A percentile compares a stretch with the other conserved stretches of the same genome.
These are phyloP conservation scores for Enteromius paludinosus DNA, from an alignment of 2,797 vertebrate species.

Conservation along the genomic window DNA sequence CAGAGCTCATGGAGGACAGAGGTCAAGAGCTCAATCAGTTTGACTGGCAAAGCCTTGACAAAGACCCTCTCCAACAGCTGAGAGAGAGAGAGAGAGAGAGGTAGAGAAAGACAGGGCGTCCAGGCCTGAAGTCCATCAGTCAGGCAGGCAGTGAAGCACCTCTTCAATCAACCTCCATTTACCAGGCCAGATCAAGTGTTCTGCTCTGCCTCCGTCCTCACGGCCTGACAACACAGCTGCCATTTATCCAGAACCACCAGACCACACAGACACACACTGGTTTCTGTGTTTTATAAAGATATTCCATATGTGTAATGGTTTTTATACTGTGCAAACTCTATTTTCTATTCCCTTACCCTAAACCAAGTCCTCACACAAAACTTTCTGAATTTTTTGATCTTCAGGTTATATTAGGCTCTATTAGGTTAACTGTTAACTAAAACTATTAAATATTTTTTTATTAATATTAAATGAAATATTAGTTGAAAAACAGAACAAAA, in stretches of 20 bases:
- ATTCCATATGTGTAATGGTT: background rate
- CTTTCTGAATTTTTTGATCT: background rate
- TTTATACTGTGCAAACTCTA: background rate
- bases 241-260: slow-evolving; percentile 63
- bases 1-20: slow-evolving; percentile 51
- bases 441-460: background rate
- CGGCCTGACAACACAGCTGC: slow-evolving; percentile 63
- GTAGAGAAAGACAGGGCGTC: slow-evolving; percentile 46
- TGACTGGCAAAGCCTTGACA: slow-evolving; percentile 69
- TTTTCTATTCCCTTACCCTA: background rate
- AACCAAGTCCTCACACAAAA: background rate
- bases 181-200: slow-evolving; percentile 65
- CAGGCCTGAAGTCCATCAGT: slow-evolving; percentile 67
- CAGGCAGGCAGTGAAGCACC: slow-evolving; percentile 70
- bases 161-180: slow-evolving; percentile 70
- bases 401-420: no score
- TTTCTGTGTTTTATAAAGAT: background rate
- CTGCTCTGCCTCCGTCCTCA: slow-evolving; percentile 59
- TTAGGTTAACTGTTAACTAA: background rate
- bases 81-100: slow-evolving; percentile 19
- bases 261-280: slow-evolving; percentile 36
- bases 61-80: slow-evolving; percentile 54
- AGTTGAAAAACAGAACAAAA: no score
- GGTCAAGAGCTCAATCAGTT: slow-evolving; percentile 67
- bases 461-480: no score